Evolutionary conservation across 1,140 invertebrate genomes (phyloP).

Genomic region (Stegodyphus mimosarum): DNA sequence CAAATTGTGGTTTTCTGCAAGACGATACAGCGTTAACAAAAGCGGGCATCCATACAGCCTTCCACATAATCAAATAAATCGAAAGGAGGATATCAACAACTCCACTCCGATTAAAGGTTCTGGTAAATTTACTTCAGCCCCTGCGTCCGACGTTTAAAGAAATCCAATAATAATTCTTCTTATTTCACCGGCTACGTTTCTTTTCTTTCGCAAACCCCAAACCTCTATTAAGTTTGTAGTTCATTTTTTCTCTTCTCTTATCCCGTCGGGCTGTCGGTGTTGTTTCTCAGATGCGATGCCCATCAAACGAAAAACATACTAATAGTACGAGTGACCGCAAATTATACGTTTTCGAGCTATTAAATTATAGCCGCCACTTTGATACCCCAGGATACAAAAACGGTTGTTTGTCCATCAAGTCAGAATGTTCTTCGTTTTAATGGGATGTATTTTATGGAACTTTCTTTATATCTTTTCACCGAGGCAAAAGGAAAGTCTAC

Average conservation of each 20-base stretch:
- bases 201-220: constrained; percentile 26
- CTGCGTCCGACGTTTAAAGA: constrained; percentile 47
- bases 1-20: constrained; percentile 23
- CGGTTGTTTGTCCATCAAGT: constrained; percentile 48
- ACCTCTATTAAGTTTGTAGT: constrained; percentile 28
- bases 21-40: constrained; percentile 16
- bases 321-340: constrained; percentile 49
- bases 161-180: constrained; percentile 60
- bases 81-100: constrained; percentile 58
- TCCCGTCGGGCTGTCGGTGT: not conserved
- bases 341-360: constrained; percentile 53
- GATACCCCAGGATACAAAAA: constrained; percentile 19
- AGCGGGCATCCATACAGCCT: not conserved
- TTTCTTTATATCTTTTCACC: not conserved
- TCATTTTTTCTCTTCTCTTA: constrained; percentile 13
- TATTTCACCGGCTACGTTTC: constrained; percentile 25
- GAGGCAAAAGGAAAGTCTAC: not conserved
- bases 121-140: constrained; percentile 56
- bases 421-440: too few species aligned
- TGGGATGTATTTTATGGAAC: too few species aligned
- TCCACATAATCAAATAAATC: constrained; percentile 60
- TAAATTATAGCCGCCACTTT: constrained; percentile 49
- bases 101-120: constrained; percentile 60
- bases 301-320: constrained; percentile 44
- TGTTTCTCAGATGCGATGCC: constrained; percentile 28